Conservation (phyloP, 2,888 invertebrate species). For the Phorcus lineatus region DNA sequence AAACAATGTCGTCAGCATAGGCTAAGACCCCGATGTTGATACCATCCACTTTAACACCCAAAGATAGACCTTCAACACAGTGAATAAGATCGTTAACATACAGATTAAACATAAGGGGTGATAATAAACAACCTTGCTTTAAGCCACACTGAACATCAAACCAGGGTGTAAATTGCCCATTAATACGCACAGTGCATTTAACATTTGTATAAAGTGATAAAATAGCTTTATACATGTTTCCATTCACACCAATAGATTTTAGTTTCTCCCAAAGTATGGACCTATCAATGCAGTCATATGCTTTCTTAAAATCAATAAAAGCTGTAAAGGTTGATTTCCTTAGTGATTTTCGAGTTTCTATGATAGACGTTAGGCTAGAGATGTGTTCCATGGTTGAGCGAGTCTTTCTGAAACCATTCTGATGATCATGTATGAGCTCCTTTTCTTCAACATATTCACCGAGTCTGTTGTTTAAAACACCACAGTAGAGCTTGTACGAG, state of each 20-base stretch:
- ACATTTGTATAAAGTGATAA: neutral
- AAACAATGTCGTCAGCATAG: too few relatives aligned
- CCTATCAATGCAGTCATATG: neutral
- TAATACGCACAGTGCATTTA: neutral
- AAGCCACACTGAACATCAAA: neutral
- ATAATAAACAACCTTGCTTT: conserved; percentile 20
- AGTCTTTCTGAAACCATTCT: too few relatives aligned
- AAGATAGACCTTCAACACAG: neutral
- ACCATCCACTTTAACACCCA: neutral
- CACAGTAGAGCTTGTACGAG: neutral
- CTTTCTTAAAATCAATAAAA: neutral
- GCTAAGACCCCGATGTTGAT: neutral
- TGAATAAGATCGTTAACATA: conserved; percentile 19
- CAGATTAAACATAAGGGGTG: neutral
- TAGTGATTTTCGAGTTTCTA: neutral
- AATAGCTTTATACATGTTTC: neutral
- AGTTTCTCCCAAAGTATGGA: too few relatives aligned
- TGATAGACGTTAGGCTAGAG: neutral
- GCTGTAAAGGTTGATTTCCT: neutral
- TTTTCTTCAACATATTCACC: neutral
- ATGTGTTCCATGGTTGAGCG: neutral
- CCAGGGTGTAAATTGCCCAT: neutral
- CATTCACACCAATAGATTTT: neutral
- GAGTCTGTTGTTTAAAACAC: too few relatives aligned
- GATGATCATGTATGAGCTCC: neutral